These are phyloP conservation scores for Bathynomus jamesi DNA, from an alignment of 1,140 invertebrate species.

Conservation along the genomic window DNA sequence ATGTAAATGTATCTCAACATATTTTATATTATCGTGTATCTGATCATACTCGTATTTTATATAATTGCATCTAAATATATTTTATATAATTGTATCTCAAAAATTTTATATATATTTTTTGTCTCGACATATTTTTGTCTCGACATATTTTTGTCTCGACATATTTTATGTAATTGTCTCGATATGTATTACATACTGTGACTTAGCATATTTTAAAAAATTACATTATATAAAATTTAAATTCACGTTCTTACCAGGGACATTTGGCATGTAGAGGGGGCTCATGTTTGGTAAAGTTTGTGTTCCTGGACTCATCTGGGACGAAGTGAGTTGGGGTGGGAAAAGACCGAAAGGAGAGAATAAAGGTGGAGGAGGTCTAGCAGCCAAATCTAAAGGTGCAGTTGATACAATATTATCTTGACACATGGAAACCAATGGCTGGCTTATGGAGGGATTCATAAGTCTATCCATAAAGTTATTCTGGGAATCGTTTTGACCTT, in stretches of 20 bases:
- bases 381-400: constrained; percentile 26
- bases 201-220: too few species aligned
- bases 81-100: too few species aligned
- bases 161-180: too few species aligned
- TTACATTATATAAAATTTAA: too few species aligned
- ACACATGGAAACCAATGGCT: background rate
- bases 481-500: background rate
- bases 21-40: too few species aligned
- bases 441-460: background rate
- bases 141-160: too few species aligned
- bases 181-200: too few species aligned
- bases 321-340: constrained; percentile 64
- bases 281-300: constrained; percentile 54
- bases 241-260: constrained; percentile 72
- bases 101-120: too few species aligned
- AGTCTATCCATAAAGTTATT: background rate
- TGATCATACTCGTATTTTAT: too few species aligned
- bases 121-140: too few species aligned
- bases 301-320: constrained; percentile 53
- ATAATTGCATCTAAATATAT: too few species aligned
- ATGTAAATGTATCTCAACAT: too few species aligned
- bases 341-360: constrained; percentile 49
- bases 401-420: constrained; percentile 18
- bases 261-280: constrained; percentile 65
- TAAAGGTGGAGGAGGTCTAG: constrained; percentile 42